A percentile compares a stretch with the other conserved stretches of the same genome.
Evolutionary conservation across 1,140 invertebrate species (phyloP).

Genomic region (Archegozetes longisetosus): DNA sequence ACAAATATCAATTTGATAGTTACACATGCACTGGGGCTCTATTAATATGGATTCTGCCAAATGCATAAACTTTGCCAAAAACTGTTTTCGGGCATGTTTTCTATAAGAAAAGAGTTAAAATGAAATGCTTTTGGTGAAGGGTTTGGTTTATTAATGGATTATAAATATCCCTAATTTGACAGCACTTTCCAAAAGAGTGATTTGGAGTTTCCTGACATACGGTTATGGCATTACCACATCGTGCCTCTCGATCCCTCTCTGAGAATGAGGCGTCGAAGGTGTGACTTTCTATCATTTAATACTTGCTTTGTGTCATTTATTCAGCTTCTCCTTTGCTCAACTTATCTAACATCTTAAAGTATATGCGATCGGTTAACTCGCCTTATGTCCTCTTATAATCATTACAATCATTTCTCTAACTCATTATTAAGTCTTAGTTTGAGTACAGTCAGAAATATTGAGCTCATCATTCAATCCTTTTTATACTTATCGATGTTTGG

Average conservation of each 20-base stretch:
- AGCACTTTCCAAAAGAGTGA: not conserved
- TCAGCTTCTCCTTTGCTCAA: no score
- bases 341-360: no score
- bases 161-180: not conserved
- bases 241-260: not conserved
- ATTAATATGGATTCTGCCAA: not conserved
- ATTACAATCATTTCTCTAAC: no score
- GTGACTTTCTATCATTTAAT: not conserved
- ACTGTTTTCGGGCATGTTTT: not conserved
- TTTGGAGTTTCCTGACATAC: not conserved
- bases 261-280: not conserved
- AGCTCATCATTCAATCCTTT: no score
- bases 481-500: no score
- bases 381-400: no score
- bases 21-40: not conserved
- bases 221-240: not conserved
- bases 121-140: not conserved
- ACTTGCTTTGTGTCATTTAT: no score
- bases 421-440: no score
- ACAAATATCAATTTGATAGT: conserved; percentile 1
- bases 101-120: not conserved
- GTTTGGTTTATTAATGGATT: not conserved
- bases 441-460: no score
- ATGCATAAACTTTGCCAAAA: not conserved
- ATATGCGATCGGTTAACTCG: no score